Conservation (phyloP, 2,888 invertebrate genomes). For the Polydrusus pterygomalis region DNA sequence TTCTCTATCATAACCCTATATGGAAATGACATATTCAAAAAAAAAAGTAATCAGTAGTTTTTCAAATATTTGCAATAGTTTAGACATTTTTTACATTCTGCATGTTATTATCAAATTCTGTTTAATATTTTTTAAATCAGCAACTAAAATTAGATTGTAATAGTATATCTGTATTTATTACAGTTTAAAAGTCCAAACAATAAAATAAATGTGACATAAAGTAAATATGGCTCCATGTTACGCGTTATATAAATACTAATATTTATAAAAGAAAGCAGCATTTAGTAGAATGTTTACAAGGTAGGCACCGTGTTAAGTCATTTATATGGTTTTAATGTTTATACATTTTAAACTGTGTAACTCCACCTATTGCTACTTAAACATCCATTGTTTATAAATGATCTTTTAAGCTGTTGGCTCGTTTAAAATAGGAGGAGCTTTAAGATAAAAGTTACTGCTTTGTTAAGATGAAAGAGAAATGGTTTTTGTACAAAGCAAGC, state of each 20-base stretch:
- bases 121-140: too few relatives aligned
- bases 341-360: slow-evolving; percentile 27
- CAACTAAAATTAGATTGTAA: slow-evolving; percentile 1
- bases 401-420: slow-evolving; percentile 26
- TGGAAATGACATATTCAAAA: too few relatives aligned
- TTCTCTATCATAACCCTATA: too few relatives aligned
- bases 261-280: slow-evolving; percentile 22
- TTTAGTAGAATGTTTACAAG: slow-evolving; percentile 28
- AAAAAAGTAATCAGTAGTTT: too few relatives aligned
- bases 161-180: slow-evolving; percentile 4
- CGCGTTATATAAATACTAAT: slow-evolving; percentile 31
- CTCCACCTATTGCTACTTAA: slow-evolving; percentile 22
- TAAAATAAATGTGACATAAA: slow-evolving; percentile 21
- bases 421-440: slow-evolving; percentile 22
- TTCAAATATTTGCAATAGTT: too few relatives aligned
- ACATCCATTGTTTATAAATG: slow-evolving; percentile 25
- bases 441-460: slow-evolving; percentile 12
- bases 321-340: slow-evolving; percentile 27
- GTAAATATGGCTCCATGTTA: slow-evolving; percentile 29
- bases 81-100: too few relatives aligned
- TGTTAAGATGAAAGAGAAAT: slow-evolving; percentile 13
- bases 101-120: too few relatives aligned
- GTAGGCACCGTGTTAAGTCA: slow-evolving; percentile 26
- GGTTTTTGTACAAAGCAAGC: not conserved
- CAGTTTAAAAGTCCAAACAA: slow-evolving; percentile 20